Conservation (phyloP, 1,140 invertebrate genomes). For the Hylyphantes graminicola region DNA sequence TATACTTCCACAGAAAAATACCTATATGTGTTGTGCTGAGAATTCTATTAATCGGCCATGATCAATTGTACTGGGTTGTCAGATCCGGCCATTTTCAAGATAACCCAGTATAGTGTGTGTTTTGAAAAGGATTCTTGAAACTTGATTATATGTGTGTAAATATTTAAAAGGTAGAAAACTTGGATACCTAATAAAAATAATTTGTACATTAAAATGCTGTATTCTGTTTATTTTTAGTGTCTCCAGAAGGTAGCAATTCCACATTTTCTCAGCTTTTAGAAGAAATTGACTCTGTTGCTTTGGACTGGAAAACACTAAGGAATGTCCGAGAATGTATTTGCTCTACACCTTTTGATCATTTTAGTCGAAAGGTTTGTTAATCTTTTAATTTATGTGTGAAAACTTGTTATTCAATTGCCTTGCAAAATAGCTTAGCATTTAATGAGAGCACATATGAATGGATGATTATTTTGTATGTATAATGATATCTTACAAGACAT, state of each 20-base stretch:
- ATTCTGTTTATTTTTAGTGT: conserved; percentile 18
- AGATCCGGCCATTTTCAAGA: no score
- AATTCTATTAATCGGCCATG: no score
- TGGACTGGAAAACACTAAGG: conserved; percentile 92
- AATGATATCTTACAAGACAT: no score
- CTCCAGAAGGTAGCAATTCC: conserved; percentile 39
- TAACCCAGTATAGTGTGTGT: no score
- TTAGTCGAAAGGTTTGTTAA: conserved; percentile 84
- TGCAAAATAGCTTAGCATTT: no score
- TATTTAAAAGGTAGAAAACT: neutral
- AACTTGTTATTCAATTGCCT: no score
- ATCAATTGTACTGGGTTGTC: no score
- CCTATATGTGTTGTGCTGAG: no score
- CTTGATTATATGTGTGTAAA: neutral
- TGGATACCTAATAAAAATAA: neutral
- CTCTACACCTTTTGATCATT: conserved; percentile 91
- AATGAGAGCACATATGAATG: no score
- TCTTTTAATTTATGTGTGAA: neutral
- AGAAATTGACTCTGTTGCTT: conserved; percentile 85
- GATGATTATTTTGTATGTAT: no score
- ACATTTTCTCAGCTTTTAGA: conserved; percentile 66
- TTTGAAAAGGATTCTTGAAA: neutral
- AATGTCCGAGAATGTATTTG: conserved; percentile 90
- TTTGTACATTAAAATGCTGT: neutral
- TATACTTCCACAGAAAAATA: neutral